These are phyloP conservation scores for Hemicrepidius hirtus DNA, from an alignment of 2,888 invertebrate genomes.

Conservation along the genomic window DNA sequence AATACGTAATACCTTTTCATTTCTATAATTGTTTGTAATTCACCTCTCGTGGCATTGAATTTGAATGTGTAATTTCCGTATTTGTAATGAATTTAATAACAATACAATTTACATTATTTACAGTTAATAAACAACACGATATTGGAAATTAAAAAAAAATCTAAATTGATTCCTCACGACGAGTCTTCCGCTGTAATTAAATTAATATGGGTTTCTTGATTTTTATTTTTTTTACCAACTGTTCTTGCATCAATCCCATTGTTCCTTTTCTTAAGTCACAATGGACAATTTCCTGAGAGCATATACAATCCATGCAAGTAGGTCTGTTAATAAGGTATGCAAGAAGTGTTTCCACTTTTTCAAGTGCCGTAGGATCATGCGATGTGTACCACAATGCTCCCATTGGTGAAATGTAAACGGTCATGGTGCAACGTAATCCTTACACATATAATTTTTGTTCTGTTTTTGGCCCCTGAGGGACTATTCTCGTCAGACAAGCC, in stretches of 20 bases:
- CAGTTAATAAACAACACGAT: not conserved
- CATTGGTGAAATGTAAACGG: conserved; percentile 33
- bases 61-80: conserved; percentile 5
- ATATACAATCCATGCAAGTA: conserved; percentile 11
- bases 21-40: conserved; percentile 16
- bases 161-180: too few relatives aligned
- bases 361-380: conserved; percentile 30
- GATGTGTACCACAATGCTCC: conserved; percentile 29
- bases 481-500: not conserved
- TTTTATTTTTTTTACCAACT: too few relatives aligned
- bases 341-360: conserved; percentile 34
- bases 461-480: not conserved
- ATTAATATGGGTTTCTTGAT: too few relatives aligned
- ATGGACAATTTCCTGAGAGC: conserved; percentile 11
- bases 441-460: conserved; percentile 10
- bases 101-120: not conserved
- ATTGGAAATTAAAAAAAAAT: too few relatives aligned
- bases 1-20: not conserved
- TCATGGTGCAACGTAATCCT: conserved; percentile 26
- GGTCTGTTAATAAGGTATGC: conserved; percentile 31
- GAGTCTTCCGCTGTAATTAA: too few relatives aligned
- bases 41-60: conserved; percentile 9
- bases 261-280: conserved; percentile 15
- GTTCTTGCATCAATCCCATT: not conserved
- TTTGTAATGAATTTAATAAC: not conserved